These are phyloP conservation scores for Siderastrea siderea DNA, from an alignment of 92 coral and sea anemone genomes.

Conservation along the genomic window DNA sequence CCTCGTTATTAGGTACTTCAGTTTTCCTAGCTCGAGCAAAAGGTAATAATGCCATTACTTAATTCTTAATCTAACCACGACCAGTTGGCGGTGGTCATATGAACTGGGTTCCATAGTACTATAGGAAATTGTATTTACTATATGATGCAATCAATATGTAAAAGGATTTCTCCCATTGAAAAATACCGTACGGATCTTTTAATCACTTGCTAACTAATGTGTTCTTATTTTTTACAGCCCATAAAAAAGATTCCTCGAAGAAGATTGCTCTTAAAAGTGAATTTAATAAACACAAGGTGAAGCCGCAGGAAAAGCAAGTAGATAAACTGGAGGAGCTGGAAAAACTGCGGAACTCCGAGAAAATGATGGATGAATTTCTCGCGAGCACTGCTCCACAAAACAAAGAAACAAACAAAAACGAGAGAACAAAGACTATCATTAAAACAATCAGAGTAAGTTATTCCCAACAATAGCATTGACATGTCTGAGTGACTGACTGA, in stretches of 20 bases:
- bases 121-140: too few relatives aligned
- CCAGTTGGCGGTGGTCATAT: too few relatives aligned
- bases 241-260: slow-evolving; percentile 11
- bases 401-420: slow-evolving; percentile 88
- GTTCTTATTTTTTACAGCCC: slow-evolving; percentile 1
- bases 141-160: neutral
- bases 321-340: slow-evolving; percentile 93
- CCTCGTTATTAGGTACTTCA: too few relatives aligned
- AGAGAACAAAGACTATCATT: slow-evolving; percentile 89
- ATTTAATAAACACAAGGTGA: slow-evolving; percentile 7
- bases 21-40: too few relatives aligned
- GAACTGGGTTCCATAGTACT: too few relatives aligned
- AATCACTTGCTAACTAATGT: neutral
- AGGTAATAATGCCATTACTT: too few relatives aligned
- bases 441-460: slow-evolving; percentile 86
- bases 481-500: neutral
- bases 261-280: slow-evolving; percentile 1
- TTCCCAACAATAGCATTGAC: neutral
- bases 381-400: slow-evolving; percentile 82
- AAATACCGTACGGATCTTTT: too few relatives aligned
- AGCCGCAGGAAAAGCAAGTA: slow-evolving; percentile 51
- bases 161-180: neutral
- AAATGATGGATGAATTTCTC: slow-evolving; percentile 94
- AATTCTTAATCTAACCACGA: too few relatives aligned
- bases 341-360: slow-evolving; percentile 88